phyloP scores from a whole-genome alignment of 92 coral and sea anemone species.

The Zoanthus sansibaricus region DNA sequence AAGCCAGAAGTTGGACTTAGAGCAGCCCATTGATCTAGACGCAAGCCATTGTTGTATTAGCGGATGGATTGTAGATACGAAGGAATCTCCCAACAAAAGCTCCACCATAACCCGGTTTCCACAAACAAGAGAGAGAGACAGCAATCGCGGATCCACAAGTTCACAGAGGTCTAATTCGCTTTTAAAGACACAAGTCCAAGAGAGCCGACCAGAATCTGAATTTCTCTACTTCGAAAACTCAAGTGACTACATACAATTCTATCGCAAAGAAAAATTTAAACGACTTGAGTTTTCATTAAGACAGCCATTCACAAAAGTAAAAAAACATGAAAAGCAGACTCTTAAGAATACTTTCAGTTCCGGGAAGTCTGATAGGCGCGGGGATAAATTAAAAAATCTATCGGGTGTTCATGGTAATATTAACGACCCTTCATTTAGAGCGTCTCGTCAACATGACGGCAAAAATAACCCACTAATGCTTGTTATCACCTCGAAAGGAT shows the following conservation, averaged over 20 bases:
- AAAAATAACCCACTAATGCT: neutral
- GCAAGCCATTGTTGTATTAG: conserved; percentile 43
- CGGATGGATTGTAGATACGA: conserved; percentile 55
- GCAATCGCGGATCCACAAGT: neutral
- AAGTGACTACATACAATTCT: conserved; percentile 21
- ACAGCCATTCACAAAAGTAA: conserved; percentile 3
- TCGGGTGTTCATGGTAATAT: neutral
- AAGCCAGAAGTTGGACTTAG: conserved; percentile 40
- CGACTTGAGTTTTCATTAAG: conserved; percentile 26
- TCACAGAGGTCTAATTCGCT: conserved; percentile 23
- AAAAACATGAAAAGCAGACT: neutral
- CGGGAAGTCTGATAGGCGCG: neutral
- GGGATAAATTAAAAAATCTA: neutral
- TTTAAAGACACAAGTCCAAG: neutral
- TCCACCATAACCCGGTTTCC: conserved; percentile 1
- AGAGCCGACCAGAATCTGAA: neutral
- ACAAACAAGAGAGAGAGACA: conserved; percentile 25
- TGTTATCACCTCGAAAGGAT: conserved; percentile 12
- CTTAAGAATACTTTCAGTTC: neutral
- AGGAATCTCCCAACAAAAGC: conserved; percentile 21
- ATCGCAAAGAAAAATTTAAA: conserved; percentile 33
- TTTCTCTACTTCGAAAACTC: conserved; percentile 28
- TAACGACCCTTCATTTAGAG: neutral
- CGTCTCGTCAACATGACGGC: neutral
- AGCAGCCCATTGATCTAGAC: conserved; percentile 40